Evolutionary conservation across 2,797 vertebrate species (phyloP).

Genomic region (Pteronotus mesoamericanus): DNA sequence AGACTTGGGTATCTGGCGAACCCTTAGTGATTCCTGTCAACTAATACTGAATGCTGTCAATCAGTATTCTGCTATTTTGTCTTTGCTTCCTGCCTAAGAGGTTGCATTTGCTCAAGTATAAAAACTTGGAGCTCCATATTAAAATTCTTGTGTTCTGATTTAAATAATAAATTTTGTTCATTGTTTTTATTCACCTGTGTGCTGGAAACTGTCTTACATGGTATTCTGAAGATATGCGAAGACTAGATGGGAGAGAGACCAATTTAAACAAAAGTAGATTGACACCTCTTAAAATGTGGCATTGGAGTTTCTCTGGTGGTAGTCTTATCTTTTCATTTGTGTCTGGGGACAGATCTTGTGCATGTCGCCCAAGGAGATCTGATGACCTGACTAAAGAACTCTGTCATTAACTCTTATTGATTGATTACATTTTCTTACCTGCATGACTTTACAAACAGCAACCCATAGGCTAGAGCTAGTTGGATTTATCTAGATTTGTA

Average conservation of each 20-base stretch:
- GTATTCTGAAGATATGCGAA: neutral
- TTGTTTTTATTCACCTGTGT: neutral
- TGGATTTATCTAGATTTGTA: neutral
- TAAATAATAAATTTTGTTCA: neutral
- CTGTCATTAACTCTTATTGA: neutral
- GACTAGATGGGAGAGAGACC: neutral
- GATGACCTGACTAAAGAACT: neutral
- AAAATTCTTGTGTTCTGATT: neutral
- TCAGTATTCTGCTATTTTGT: neutral
- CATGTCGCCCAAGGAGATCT: neutral
- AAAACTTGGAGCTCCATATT: neutral
- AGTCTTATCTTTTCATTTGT: constrained; percentile 6
- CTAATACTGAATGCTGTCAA: neutral
- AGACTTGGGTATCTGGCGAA: neutral
- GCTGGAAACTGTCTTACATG: neutral
- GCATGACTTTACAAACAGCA: neutral
- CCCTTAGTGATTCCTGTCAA: neutral
- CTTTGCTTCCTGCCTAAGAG: neutral
- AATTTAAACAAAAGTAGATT: neutral
- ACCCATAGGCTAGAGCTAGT: neutral
- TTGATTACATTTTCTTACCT: neutral
- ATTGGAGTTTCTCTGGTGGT: neutral
- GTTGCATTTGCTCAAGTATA: neutral
- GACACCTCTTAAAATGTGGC: neutral
- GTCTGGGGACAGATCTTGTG: neutral